phyloP scores from a whole-genome alignment of 1,140 invertebrate species.

The Hylaeus anthracinus region DNA sequence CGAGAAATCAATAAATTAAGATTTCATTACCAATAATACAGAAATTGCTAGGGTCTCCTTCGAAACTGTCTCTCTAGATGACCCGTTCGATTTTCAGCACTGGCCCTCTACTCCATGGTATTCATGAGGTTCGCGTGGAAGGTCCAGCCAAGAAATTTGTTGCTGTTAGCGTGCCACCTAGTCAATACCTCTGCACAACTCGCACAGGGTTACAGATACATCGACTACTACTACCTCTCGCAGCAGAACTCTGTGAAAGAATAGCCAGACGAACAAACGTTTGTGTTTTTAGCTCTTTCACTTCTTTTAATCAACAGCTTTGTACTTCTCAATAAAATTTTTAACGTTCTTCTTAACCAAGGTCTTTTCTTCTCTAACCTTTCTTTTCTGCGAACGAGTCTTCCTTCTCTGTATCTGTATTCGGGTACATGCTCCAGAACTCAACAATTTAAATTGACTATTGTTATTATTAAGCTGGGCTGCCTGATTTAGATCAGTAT shows the following conservation, averaged over 20 bases:
- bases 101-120: constrained; percentile 93
- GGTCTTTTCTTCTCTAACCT: too few relatives aligned
- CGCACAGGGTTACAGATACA: constrained; percentile 88
- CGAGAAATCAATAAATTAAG: too few relatives aligned
- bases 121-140: constrained; percentile 98
- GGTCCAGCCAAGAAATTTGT: constrained; percentile 95
- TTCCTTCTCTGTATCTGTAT: too few relatives aligned
- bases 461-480: too few relatives aligned
- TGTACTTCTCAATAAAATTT: neutral
- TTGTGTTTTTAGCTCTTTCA: neutral
- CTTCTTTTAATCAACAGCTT: neutral
- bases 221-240: constrained; percentile 82
- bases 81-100: constrained; percentile 84
- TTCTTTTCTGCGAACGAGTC: too few relatives aligned
- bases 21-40: too few relatives aligned
- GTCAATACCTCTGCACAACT: constrained; percentile 95
- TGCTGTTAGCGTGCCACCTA: constrained; percentile 96
- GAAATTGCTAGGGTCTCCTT: too few relatives aligned
- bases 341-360: too few relatives aligned
- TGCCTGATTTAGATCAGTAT: too few relatives aligned
- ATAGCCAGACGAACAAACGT: neutral
- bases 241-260: neutral
- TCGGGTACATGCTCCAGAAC: too few relatives aligned
- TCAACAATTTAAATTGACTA: too few relatives aligned
- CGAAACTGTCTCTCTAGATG: too few relatives aligned